Evolutionary conservation across 2,113 vertebrate genomes (phyloP).

Genomic region (Bostrychus sinensis): DNA sequence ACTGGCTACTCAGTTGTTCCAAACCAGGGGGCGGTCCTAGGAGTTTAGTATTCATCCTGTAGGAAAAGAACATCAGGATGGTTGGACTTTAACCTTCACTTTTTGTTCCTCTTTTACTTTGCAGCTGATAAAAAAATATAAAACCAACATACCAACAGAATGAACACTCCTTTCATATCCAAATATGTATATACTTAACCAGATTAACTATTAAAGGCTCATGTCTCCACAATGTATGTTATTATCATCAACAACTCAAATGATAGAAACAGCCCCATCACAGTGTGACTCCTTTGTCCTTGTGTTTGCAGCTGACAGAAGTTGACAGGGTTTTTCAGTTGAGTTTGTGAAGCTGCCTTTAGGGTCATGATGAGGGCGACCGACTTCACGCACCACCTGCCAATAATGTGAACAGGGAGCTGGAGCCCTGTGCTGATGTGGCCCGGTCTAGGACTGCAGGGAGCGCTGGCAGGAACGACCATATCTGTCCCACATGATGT

Average conservation of each 20-base stretch:
- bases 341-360: conserved; percentile 56
- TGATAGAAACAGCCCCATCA: neutral
- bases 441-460: conserved; percentile 56
- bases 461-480: conserved; percentile 55
- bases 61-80: too few species aligned
- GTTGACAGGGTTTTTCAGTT: conserved; percentile 51
- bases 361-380: conserved; percentile 64
- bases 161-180: too few species aligned
- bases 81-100: too few species aligned
- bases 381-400: conserved; percentile 72
- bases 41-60: too few species aligned
- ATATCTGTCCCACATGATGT: conserved; percentile 67
- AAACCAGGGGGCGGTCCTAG: too few species aligned
- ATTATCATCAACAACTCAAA: neutral
- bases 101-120: too few species aligned
- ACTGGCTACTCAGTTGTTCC: too few species aligned
- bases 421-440: conserved; percentile 44
- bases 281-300: conserved; percentile 1
- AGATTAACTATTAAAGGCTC: too few species aligned
- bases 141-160: too few species aligned
- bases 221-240: too few species aligned
- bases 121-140: too few species aligned
- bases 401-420: conserved; percentile 74
- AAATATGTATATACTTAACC: too few species aligned
- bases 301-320: conserved; percentile 32